Evolutionary conservation across 2,797 vertebrate species (phyloP), one percentile per base, ranked within the genome.

Genomic region (Chrosomus eos): DNA sequence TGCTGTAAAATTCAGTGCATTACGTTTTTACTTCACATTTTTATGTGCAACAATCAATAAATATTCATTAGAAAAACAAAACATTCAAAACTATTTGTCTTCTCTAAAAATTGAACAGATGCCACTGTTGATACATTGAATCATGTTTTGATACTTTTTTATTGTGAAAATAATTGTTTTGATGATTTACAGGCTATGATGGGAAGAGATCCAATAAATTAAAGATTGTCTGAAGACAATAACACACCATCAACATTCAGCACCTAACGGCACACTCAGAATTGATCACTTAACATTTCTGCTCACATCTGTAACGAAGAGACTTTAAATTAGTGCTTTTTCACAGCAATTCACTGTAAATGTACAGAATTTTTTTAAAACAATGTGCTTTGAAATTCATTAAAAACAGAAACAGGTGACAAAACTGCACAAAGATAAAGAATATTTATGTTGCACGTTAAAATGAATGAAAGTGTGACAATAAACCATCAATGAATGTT

Each of bases 251-350:
- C 6, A 28, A 18, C 66, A 48, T 53, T 80, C 45, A 48, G 16
- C 40, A 43, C 23, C 26, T 58, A 31, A 74, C 19, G 5, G 43
- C 38, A 83, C 23, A 74, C 53, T 51, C 55, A 74, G 55, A 73
- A 74, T 36, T 83, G 33, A 60, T 75, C 81, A 51, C 31, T 75
- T 28, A 75, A 67, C 31, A 38, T 51, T 74, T 68, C 19, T 68
- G 62, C 62, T 73, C 71, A 51, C 10, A 40, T 51, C 19, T 68
- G 66, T 45, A 53, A 66, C 0, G 6, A 33, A 48, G 18, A 33
- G 64, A 68, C 36, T 40, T 51, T 51, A 82, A 75, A 82, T 66
- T 67, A 55, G 72, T 67, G 71, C 40, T 60, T 38, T n/a, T 51
- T 18, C 81, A 83, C 31, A 36, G 36, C 28, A 75, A 14, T 75